Evolutionary conservation across 2,888 invertebrate species (phyloP).

Genomic region (Myathropa florea): DNA sequence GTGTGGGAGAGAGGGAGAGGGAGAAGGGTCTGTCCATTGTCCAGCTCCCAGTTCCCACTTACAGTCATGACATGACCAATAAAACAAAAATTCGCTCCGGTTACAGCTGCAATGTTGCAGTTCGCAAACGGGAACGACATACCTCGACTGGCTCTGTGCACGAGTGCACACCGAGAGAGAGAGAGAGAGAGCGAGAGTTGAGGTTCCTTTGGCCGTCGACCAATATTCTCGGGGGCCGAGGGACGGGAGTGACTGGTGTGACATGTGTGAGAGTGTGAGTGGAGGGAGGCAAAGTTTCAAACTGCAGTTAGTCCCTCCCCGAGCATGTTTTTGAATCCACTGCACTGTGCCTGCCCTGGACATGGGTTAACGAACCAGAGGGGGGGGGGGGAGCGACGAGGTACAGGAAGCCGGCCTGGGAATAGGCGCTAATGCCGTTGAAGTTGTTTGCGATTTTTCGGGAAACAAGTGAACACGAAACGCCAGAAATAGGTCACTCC

Average conservation of each 20-base stretch:
- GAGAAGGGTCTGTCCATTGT: constrained; percentile 21
- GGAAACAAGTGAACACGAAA: constrained; percentile 33
- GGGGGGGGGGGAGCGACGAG: background rate
- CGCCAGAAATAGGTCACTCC: constrained; percentile 51
- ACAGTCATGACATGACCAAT: constrained; percentile 32
- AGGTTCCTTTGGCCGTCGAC: constrained; percentile 16
- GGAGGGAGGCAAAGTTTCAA: constrained; percentile 28
- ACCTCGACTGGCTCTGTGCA: background rate
- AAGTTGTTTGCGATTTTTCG: constrained; percentile 46
- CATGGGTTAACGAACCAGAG: constrained; percentile 55
- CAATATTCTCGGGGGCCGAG: constrained; percentile 3
- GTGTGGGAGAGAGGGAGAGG: no score
- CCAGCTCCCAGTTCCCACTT: background rate
- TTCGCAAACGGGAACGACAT: constrained; percentile 26
- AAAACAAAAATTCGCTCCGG: constrained; percentile 19
- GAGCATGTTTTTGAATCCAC: no score
- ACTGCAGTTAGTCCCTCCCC: constrained; percentile 27
- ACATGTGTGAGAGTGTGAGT: background rate
- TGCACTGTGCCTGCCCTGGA: background rate
- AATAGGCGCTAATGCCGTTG: constrained; percentile 33
- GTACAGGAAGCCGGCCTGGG: background rate
- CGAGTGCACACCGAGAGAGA: background rate
- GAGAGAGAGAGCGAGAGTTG: no score
- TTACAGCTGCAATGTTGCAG: constrained; percentile 49
- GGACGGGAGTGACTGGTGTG: background rate